These are phyloP conservation scores for Encarsia formosa DNA, from an alignment of 2,888 invertebrate genomes.

Conservation along the genomic window DNA sequence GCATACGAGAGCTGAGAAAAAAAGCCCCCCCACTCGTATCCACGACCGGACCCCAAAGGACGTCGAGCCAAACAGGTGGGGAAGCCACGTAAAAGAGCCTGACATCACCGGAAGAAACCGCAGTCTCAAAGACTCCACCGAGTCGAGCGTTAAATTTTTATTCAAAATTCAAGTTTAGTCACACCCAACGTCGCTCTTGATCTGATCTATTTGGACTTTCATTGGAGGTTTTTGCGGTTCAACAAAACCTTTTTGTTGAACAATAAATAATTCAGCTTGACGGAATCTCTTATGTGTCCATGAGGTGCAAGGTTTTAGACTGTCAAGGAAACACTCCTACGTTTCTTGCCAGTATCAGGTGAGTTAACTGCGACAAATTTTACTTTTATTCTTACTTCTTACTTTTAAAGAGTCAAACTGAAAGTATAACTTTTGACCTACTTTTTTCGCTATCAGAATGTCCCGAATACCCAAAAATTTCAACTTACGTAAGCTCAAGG, in stretches of 20 bases:
- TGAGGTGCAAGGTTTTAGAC: constrained; percentile 49
- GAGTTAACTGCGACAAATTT: constrained; percentile 22
- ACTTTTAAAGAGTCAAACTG: too few relatives aligned
- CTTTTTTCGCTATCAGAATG: too few relatives aligned
- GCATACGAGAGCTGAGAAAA: too few relatives aligned
- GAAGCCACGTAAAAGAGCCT: constrained; percentile 14
- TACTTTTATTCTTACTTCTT: too few relatives aligned
- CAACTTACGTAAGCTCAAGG: too few relatives aligned
- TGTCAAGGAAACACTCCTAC: constrained; percentile 49
- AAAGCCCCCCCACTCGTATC: constrained; percentile 2
- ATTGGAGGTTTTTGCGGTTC: neutral
- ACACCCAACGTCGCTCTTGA: too few relatives aligned
- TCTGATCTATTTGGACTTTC: neutral
- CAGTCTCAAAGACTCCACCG: constrained; percentile 33
- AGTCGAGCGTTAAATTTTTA: too few relatives aligned
- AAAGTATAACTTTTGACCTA: too few relatives aligned
- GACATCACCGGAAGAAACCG: constrained; percentile 29
- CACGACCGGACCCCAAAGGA: neutral
- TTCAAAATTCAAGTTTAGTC: constrained; percentile 7
- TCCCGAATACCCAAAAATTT: too few relatives aligned
- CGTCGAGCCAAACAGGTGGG: constrained; percentile 13
- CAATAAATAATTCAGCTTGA: neutral
- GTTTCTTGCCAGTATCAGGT: constrained; percentile 48
- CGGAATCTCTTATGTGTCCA: constrained; percentile 44
- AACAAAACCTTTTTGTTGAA: neutral